phyloP scores from a whole-genome alignment of 2,113 vertebrate species.

The Pongo pygmaeus region DNA sequence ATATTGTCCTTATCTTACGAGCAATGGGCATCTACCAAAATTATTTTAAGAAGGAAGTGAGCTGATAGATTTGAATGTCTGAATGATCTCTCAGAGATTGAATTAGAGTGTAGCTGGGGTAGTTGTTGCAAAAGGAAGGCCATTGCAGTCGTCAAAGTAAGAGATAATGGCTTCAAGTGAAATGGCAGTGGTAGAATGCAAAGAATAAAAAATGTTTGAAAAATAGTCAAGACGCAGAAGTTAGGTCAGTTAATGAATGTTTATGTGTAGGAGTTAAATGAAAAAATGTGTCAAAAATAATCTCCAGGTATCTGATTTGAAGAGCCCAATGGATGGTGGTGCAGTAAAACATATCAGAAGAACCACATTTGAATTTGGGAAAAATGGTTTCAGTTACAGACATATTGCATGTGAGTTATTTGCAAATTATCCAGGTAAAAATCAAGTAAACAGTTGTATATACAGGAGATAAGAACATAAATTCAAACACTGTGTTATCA shows the following conservation, averaged over 20 bases:
- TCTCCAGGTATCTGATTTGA: not conserved
- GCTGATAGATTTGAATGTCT: not conserved
- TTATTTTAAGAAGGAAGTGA: not conserved
- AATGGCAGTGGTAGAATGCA: not conserved
- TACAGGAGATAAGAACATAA: not conserved
- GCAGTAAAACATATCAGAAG: not conserved
- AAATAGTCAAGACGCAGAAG: not conserved
- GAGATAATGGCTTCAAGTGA: not conserved
- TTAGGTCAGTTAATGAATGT: not conserved
- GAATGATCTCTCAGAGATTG: not conserved
- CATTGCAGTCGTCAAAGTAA: not conserved
- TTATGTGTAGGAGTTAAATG: not conserved
- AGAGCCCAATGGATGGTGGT: not conserved
- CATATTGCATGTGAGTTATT: not conserved
- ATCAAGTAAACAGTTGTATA: not conserved
- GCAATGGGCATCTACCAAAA: not conserved
- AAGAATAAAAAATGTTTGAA: not conserved
- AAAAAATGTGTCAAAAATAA: not conserved
- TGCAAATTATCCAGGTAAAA: not conserved
- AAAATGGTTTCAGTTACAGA: not conserved
- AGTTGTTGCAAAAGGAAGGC: not conserved
- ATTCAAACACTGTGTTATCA: not conserved
- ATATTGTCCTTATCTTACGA: not conserved
- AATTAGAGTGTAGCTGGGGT: rapidly evolving
- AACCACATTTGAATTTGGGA: not conserved